Base-by-base conservation (phyloP, 2,888 invertebrate species). In the Athrips mouffetella region DNA sequence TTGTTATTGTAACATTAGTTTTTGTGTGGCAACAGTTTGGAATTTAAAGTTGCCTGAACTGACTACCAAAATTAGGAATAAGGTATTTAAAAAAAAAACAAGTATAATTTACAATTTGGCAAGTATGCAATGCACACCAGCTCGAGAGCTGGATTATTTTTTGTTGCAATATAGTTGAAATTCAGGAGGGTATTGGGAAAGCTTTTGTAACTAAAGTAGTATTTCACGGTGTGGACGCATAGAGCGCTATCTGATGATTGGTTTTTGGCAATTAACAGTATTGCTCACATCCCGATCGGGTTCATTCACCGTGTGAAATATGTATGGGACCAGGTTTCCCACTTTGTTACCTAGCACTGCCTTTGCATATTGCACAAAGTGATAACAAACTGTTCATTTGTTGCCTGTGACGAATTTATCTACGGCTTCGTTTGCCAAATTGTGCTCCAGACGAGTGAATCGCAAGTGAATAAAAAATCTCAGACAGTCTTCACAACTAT, bases 251-350 rank as follows among this genome's bases (percentile, higher is more conserved):
- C 88, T 88, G 88, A 88, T 88, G 88, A 88, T 88, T 88, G 88
- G 86, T 88, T 88, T 88, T 88, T 88, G 88, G 87, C 87, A 88
- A 88, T 88, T 88, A 88, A 75, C 88, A 80, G 84, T 86, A 87
- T 86, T 87, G 85, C 81, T 77, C 84, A 81, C 82, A 75, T 80
- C 74, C 77, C 77, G 82, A 78, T 80, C 78, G 83, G 70, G 88
- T 79, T 85, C 84, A 83, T 86, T 81, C 86, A 82, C 79, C 84
- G 76, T 84, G 78, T 88, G 85, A 88, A 88, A 84, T 88, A 87
- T 87, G 88, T 87, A 86, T 87, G 77, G 76, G 70, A 70, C 77
- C 72, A 73, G 70, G 70, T 72, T 80, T 76, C 71, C 73, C 83
- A 77, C 79, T 84, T 82, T 82, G 80, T 84, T 83, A 69, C 65